Evolutionary conservation across 2,888 invertebrate genomes (phyloP).

Genomic region (Dermolepida albohirtum): DNA sequence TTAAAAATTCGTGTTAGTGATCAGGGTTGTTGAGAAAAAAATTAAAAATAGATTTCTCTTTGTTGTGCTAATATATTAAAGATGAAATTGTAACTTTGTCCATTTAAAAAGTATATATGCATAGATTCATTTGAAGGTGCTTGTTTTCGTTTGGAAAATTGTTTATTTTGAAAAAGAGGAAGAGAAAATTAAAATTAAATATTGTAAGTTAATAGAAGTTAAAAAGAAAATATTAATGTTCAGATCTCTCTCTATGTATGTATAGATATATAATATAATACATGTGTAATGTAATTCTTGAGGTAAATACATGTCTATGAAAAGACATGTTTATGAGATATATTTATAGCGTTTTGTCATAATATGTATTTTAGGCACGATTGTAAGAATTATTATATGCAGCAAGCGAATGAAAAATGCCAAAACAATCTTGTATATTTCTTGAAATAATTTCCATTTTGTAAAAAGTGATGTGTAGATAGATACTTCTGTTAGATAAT

Average conservation of each 20-base stretch:
- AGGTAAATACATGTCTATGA: constrained; percentile 8
- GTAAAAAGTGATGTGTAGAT: no score
- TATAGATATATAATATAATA: constrained; percentile 17
- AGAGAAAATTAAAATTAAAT: constrained; percentile 14
- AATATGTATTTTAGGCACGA: constrained; percentile 8
- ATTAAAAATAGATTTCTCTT: constrained; percentile 11
- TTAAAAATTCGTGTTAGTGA: constrained; percentile 23
- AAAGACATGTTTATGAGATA: constrained; percentile 14
- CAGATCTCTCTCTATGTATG: constrained; percentile 16
- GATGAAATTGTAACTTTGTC: constrained; percentile 17
- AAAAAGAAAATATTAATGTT: constrained; percentile 40
- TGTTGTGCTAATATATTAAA: neutral
- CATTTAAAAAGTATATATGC: constrained; percentile 22
- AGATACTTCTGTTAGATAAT: neutral
- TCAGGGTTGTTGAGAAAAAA: constrained; percentile 29
- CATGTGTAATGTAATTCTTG: constrained; percentile 25
- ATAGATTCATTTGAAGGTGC: constrained; percentile 24
- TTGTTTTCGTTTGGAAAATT: constrained; percentile 32
- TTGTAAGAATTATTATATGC: neutral
- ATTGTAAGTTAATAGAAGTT: constrained; percentile 22
- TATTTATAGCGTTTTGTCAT: constrained; percentile 20
- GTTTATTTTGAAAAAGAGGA: constrained; percentile 26
- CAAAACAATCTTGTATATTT: constrained; percentile 6
- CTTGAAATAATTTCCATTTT: neutral
- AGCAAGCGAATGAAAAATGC: neutral